Evolutionary conservation across 2,797 vertebrate genomes (phyloP).

Genomic region (Geotrypetes seraphini): DNA sequence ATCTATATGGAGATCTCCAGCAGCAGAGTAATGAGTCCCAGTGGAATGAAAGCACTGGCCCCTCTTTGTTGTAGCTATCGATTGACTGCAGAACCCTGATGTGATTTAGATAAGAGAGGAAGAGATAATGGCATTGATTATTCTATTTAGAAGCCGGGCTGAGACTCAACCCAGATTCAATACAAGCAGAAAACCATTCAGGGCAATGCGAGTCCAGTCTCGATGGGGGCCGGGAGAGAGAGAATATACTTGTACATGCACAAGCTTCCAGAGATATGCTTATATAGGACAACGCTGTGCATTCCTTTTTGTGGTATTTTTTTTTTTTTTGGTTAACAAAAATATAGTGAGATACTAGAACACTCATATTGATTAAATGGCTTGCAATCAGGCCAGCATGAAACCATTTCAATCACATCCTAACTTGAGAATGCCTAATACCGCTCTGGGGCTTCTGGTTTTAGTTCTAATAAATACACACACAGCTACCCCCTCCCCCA

Average conservation of each 20-base stretch:
- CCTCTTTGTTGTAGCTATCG: slow-evolving; percentile 62
- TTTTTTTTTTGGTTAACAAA: slow-evolving; percentile 10
- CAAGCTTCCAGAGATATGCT: slow-evolving; percentile 14
- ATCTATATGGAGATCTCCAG: slow-evolving; percentile 44
- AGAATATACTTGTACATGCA: slow-evolving; percentile 39
- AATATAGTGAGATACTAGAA: neutral
- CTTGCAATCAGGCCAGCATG: neutral
- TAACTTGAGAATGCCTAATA: too few species aligned
- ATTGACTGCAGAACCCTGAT: slow-evolving; percentile 50
- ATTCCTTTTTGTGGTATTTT: neutral
- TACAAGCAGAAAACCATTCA: slow-evolving; percentile 31
- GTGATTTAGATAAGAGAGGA: slow-evolving; percentile 66
- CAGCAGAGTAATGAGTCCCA: slow-evolving; percentile 59
- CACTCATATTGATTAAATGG: slow-evolving; percentile 3
- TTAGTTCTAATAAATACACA: too few species aligned
- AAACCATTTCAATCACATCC: too few species aligned
- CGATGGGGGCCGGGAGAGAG: slow-evolving; percentile 16
- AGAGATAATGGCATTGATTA: slow-evolving; percentile 72
- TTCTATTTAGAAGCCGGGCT: slow-evolving; percentile 61
- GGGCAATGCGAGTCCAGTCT: slow-evolving; percentile 19
- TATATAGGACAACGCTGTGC: neutral
- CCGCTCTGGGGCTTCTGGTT: too few species aligned
- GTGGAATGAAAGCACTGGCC: slow-evolving; percentile 39
- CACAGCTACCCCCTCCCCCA: too few species aligned
- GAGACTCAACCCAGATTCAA: slow-evolving; percentile 52